Conservation (phyloP, 2,113 vertebrate species). For the Carassius auratus region DNA sequence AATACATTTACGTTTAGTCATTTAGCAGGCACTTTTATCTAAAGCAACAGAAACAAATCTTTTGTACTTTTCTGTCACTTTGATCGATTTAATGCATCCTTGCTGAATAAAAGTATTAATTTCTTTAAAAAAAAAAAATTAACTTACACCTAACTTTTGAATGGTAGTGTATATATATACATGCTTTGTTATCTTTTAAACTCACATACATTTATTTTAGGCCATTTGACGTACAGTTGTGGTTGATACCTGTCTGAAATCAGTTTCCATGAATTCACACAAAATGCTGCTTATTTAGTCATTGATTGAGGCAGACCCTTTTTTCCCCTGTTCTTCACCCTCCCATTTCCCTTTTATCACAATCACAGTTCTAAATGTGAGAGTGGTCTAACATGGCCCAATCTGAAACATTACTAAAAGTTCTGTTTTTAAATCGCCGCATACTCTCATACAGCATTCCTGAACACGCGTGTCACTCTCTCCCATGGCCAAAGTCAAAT, state of each 20-base stretch:
- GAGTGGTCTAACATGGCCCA: slow-evolving; percentile 6
- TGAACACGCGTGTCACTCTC: not conserved
- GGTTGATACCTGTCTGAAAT: not conserved
- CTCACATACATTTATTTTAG: not conserved
- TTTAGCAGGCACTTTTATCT: too few relatives aligned
- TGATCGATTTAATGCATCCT: not conserved
- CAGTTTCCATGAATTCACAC: not conserved
- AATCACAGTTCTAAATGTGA: slow-evolving; percentile 11
- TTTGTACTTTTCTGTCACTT: not conserved
- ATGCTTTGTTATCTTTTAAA: not conserved
- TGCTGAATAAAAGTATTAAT: not conserved
- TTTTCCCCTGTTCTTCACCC: not conserved
- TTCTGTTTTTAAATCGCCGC: slow-evolving; percentile 36
- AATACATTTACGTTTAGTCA: too few relatives aligned
- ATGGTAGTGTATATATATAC: too few relatives aligned
- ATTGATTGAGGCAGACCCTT: not conserved
- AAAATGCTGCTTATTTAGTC: not conserved
- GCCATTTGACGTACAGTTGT: not conserved
- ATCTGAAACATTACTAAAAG: slow-evolving; percentile 35
- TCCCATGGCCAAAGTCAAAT: slow-evolving; percentile 30
- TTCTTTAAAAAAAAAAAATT: not conserved
- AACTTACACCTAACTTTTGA: too few relatives aligned
- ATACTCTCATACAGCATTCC: not conserved
- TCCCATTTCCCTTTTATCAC: slow-evolving; percentile 42
- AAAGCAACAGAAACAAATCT: too few relatives aligned